Conservation (phyloP, 2,113 vertebrate species). For the Eupsittula cactorum region DNA sequence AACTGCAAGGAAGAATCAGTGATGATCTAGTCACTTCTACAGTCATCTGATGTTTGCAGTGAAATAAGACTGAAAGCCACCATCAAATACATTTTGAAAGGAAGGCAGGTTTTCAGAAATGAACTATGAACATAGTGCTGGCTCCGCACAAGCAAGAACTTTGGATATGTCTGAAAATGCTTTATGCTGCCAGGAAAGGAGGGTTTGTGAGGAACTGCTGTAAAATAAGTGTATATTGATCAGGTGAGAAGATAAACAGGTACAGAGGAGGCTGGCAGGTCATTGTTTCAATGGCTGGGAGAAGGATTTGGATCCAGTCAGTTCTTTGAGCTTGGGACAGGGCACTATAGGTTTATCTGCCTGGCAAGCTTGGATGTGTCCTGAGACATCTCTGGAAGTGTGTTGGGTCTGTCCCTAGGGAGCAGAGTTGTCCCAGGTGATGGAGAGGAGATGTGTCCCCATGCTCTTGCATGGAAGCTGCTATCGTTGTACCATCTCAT, state of each 20-base stretch:
- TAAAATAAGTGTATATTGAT: not conserved
- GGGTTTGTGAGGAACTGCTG: not conserved
- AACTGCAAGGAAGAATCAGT: not conserved
- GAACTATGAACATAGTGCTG: not conserved
- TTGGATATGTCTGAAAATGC: not conserved
- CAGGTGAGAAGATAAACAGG: not conserved
- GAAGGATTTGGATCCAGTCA: not conserved
- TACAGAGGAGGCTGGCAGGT: not conserved
- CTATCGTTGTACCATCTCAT: not conserved
- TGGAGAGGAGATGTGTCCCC: not conserved
- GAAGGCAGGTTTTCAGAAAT: not conserved
- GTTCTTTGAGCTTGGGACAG: not conserved
- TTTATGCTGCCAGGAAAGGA: not conserved
- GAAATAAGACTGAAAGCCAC: not conserved
- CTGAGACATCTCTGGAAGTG: not conserved
- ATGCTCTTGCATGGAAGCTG: not conserved
- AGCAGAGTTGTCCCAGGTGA: not conserved
- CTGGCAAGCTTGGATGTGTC: not conserved
- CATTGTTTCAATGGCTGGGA: not conserved
- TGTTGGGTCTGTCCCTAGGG: rapidly evolving
- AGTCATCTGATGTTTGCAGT: not conserved
- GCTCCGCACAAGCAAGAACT: not conserved
- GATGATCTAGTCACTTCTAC: not conserved
- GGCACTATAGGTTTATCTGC: not conserved
- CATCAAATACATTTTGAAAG: not conserved